These are phyloP conservation scores for Typhlomys cinereus DNA, from an alignment of 2,113 vertebrate species.

Conservation along the genomic window DNA sequence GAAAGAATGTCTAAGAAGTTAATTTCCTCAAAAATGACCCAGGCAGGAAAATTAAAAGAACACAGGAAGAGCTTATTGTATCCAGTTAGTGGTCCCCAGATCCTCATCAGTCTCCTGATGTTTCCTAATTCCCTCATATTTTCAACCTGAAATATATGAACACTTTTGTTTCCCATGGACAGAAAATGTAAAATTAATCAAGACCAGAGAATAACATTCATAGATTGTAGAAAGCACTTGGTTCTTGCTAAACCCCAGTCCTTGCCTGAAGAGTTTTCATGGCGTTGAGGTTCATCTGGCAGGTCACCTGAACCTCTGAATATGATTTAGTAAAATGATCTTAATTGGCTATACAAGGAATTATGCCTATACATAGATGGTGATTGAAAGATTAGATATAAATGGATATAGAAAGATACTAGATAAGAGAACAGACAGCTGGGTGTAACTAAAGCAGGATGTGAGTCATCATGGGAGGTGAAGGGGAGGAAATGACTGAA, in stretches of 20 bases:
- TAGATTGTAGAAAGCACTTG: background rate
- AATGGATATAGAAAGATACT: too few relatives aligned
- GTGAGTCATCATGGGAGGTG: background rate
- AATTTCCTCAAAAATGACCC: conserved; percentile 3
- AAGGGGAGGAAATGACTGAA: background rate
- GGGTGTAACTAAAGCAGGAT: background rate
- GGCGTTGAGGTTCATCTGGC: background rate
- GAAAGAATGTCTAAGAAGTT: background rate
- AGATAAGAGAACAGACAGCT: background rate
- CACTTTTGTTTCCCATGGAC: background rate
- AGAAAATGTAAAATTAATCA: background rate
- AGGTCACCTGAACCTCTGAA: background rate
- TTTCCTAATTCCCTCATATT: background rate
- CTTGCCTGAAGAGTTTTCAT: background rate
- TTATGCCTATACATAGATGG: too few relatives aligned
- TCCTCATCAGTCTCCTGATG: background rate
- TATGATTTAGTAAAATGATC: background rate
- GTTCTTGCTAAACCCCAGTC: background rate
- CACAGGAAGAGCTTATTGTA: background rate
- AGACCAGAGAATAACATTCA: too few relatives aligned
- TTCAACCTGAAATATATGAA: background rate
- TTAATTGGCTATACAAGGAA: too few relatives aligned
- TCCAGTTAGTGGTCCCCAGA: background rate
- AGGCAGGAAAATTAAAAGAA: conserved; percentile 19
- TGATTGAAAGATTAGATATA: too few relatives aligned